Evolutionary conservation across 2,113 vertebrate species (phyloP).

Genomic region (Cygnus buccinator): DNA sequence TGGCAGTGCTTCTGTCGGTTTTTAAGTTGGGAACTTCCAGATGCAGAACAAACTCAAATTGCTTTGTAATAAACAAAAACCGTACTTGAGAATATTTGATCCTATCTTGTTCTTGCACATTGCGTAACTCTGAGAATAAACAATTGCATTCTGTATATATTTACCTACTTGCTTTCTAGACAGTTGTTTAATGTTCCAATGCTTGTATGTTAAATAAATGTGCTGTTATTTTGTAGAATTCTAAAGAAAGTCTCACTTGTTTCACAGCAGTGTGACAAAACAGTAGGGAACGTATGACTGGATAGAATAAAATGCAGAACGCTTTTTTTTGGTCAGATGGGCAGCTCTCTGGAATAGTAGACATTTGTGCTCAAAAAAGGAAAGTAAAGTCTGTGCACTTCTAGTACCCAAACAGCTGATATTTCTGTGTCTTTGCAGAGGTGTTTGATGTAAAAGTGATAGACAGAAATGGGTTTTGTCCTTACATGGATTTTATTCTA

Average conservation of each 20-base stretch:
- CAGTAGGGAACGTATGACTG: conserved; percentile 1
- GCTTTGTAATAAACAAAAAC: background rate
- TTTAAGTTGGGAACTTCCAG: background rate
- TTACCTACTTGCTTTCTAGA: background rate
- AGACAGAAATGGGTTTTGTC: background rate
- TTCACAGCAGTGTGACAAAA: conserved; percentile 47
- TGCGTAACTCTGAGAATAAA: background rate
- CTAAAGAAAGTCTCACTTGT: conserved; percentile 60
- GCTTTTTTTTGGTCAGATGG: background rate
- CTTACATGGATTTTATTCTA: background rate
- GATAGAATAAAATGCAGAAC: conserved; percentile 41
- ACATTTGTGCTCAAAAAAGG: conserved; percentile 36
- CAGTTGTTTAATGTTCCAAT: background rate
- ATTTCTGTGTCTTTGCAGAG: background rate
- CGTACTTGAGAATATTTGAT: background rate
- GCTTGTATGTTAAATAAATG: conserved; percentile 14
- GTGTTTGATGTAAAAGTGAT: background rate
- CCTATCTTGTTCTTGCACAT: background rate
- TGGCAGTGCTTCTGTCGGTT: background rate
- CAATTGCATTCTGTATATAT: background rate
- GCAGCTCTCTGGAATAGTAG: conserved; percentile 52
- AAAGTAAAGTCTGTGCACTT: background rate
- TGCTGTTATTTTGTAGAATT: conserved; percentile 30
- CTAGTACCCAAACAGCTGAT: conserved; percentile 25
- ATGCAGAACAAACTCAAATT: background rate